Base-by-base conservation (phyloP, 2,113 vertebrate species). In the Rostratula benghalensis region DNA sequence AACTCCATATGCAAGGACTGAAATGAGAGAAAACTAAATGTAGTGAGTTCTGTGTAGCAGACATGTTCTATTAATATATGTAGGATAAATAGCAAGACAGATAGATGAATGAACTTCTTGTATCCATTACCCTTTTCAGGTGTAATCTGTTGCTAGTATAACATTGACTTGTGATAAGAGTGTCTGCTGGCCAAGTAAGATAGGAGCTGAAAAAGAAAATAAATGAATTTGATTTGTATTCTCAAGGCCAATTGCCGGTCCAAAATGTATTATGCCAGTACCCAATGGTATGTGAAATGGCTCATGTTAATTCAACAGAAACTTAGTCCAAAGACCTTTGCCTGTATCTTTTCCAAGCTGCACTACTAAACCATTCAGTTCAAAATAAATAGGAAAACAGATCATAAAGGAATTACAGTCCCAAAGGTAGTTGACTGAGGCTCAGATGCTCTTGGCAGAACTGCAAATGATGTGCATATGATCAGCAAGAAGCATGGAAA, bases 391-490 rank as follows among this genome's bases (percentile, higher is more conserved):
- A 83, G 51, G 37, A 91, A 76, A 96, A 94, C 83, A 90, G 86
- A 90, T 74, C 71, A 91, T 96, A 96, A 96, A 94, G 67, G 71
- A 95, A 88, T 91, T 93, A 51, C 63, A 95, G 10, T 93, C 82
- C 87, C 87, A 90, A 80, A 74, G 82, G 91, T 90, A 92, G 80
- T 81, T 95, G 96, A 87, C 64, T 91, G 77, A 82, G 78, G 28
- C 63, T 93, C 59, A 75, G 85, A 94, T 83, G 83, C 57, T 94
- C 43, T 97, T 96, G 95, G 94, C 87, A 95, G 73, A 51, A 71
- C 50, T 73, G 76, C 92, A 95, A 96, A 95, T 91, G 57, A 56
- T 39, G 48, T 51, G 54, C 43, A 76, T 88, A 88, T 86, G 56
- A 95, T 76, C 76, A 94, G 45, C 41, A 82, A 86, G 93, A 94